Conservation (phyloP, 2,113 vertebrate genomes). For the Gambusia affinis region DNA sequence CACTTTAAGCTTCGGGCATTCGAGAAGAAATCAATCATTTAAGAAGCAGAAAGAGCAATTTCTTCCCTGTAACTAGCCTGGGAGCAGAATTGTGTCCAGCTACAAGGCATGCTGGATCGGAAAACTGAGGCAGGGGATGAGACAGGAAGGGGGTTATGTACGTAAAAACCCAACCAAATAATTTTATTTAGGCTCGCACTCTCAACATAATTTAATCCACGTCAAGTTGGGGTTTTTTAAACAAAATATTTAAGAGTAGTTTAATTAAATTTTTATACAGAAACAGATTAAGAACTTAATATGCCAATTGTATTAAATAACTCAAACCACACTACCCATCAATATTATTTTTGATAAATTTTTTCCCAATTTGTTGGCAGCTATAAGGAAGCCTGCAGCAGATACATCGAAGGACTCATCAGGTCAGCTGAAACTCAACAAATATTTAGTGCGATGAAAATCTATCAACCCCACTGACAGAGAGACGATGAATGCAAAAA, state of each 20-base stretch:
- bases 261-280: too few species aligned
- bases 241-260: too few species aligned
- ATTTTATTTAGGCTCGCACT: too few species aligned
- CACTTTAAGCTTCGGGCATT: constrained; percentile 17
- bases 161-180: not conserved
- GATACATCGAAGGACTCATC: not conserved
- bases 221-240: too few species aligned
- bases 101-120: not conserved
- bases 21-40: constrained; percentile 48
- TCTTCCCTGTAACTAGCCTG: constrained; percentile 14
- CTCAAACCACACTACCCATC: too few species aligned
- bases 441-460: not conserved
- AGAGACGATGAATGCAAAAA: not conserved
- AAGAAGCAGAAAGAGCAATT: constrained; percentile 14
- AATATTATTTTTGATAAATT: too few species aligned
- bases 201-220: too few species aligned
- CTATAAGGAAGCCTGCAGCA: not conserved
- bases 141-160: not conserved
- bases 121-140: not conserved
- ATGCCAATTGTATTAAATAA: too few species aligned
- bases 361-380: not conserved
- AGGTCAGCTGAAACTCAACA: not conserved
- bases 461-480: not conserved
- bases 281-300: too few species aligned
- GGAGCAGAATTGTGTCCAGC: constrained; percentile 9